Evolutionary conservation across 2,888 invertebrate genomes (phyloP), one percentile per base, ranked within the genome.

Genomic region (Galerucella nymphaeae): DNA sequence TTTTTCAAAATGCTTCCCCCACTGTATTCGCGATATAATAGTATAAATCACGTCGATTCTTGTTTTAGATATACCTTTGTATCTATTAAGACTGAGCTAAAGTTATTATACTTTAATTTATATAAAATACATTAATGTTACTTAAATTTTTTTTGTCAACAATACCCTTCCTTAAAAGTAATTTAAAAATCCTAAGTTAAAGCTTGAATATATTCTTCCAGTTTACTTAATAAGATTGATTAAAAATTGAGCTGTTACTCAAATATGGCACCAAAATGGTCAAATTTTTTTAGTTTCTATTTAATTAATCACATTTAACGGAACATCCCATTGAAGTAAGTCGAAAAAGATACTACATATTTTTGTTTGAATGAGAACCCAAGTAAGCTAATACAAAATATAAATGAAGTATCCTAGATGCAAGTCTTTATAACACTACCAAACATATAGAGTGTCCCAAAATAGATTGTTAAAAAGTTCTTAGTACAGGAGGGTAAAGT

Each of bases 191-290:
- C 80, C 83, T 84, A 83, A 78, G 75, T 85, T 85, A 85, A 85
- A 85, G 85, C 85, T 85, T 85, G 83, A 83, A 85, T 85, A 85
- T 82, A 79, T 79, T 80, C 72, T 71, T 83, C 80, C 82, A 81
- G 81, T 81, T 84, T 77, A 80, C 79, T 80, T 63, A 67, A 63
- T 63, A 81, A 82, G 83, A 83, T 82, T 80, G 83, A 83, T 84
- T 85, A 84, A 86, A 87, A 87, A 86, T 87, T 87, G 87, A 87
- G 87, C 87, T 85, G 82, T 85, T 86, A 85, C 85, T 84, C 86
- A 86, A 85, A 85, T 85, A 86, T 86, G 86, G 86, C 86, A 86
- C 86, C 86, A 82, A 84, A 85, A 83, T 86, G 86, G 86, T 86
- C 86, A 84, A 83, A 82, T 84, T 84, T 83, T 81, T 83, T 80